Evolutionary conservation across 2,888 invertebrate species (phyloP).

Genomic region (Mythimna loreyi): DNA sequence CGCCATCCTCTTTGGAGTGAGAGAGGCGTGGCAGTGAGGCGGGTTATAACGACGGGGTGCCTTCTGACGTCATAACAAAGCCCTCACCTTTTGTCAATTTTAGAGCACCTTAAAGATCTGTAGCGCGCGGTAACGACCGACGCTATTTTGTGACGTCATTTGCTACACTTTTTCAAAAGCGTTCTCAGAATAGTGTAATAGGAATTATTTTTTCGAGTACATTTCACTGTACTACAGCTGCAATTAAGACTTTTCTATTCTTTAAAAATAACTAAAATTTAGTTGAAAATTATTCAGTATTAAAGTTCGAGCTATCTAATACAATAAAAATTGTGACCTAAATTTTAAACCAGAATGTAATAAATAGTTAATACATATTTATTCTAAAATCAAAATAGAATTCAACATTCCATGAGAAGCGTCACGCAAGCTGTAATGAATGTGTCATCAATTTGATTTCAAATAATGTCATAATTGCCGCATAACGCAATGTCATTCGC

Average conservation of each 20-base stretch:
- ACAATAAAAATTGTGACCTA: neutral
- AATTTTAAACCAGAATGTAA: too few relatives aligned
- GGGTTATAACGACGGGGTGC: slow-evolving; percentile 58
- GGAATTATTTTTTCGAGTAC: neutral
- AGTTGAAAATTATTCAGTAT: too few relatives aligned
- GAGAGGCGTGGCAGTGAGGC: slow-evolving; percentile 53
- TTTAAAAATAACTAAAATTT: too few relatives aligned
- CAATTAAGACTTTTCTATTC: neutral
- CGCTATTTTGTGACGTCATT: slow-evolving; percentile 44
- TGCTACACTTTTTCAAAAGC: slow-evolving; percentile 14
- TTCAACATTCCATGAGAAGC: slow-evolving; percentile 7
- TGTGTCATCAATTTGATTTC: slow-evolving; percentile 29
- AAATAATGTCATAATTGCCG: slow-evolving; percentile 36
- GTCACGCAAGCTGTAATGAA: slow-evolving; percentile 14
- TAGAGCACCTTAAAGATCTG: slow-evolving; percentile 56
- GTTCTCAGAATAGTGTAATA: slow-evolving; percentile 24
- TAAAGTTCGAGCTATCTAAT: neutral
- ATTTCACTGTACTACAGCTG: neutral
- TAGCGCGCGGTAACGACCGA: slow-evolving; percentile 52
- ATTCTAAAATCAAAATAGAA: slow-evolving; percentile 1
- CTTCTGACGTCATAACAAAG: slow-evolving; percentile 56
- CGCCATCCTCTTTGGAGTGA: slow-evolving; percentile 50
- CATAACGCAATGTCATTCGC: neutral
- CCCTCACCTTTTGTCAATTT: slow-evolving; percentile 58
- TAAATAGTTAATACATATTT: too few relatives aligned